Evolutionary conservation across 2,888 invertebrate genomes (phyloP), one percentile per base, ranked within the genome.

Genomic region (Ernsta delagoae): DNA sequence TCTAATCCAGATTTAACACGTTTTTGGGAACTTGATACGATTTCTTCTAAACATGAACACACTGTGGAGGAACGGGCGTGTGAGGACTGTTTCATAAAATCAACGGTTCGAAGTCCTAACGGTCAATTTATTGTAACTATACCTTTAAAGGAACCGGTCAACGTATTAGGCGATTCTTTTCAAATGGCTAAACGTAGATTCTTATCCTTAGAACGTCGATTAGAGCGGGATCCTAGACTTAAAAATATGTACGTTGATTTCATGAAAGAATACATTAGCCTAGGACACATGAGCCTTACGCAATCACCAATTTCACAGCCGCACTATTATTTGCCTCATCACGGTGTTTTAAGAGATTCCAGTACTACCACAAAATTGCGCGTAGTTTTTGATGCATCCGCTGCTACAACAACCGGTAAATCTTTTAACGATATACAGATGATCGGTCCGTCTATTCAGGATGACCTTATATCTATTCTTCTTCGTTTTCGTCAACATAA

Each of bases 131-230:
- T 45, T 45, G 45, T 45, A 8, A 45, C n/a, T n/a, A 45, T 45
- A 45, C 45, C 45, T n/a, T 45, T 45, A 45, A 45, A 45, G n/a
- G 45, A 45, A 45, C n/a, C 45, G n/a, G n/a, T 5, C 5, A n/a
- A 45, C n/a, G n/a, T 45, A n/a, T 45, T 45, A 45, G 45, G 45
- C n/a, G 45, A 45, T 31, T 65, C 65, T 11, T 65, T 45, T 48
- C 36, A 65, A 45, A 24, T 48, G 45, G 61, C 67, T 34, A 67
- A 67, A 50, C 31, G 61, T 41, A 39, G 67, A 45, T 67, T 67
- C 53, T 43, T 67, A 31, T 61, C 54, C 0, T 54, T 67, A 31
- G 67, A 67, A 59, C 67, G 67, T 4, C 50, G 67, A 24, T 54
- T 67, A 9, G 41, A 61, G 16, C 45, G 54, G 34, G 60, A 60